Conservation (phyloP, 2,113 vertebrate genomes). For the Gadus chalcogrammus region DNA sequence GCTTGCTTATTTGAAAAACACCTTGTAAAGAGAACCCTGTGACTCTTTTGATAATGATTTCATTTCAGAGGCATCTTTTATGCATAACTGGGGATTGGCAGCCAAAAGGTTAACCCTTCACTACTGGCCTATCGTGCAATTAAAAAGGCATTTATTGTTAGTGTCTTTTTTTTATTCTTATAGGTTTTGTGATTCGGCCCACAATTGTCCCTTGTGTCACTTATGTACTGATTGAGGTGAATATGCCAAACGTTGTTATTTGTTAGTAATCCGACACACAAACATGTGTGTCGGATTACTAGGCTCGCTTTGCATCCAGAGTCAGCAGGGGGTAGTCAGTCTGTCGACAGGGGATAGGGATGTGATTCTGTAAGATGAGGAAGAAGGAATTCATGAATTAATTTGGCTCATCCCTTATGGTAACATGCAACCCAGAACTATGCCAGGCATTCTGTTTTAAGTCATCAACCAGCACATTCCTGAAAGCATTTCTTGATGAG, state of each 20-base stretch:
- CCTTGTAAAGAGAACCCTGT: constrained; percentile 75
- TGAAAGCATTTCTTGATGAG: no score
- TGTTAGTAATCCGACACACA: background rate
- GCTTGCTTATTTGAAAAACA: constrained; percentile 74
- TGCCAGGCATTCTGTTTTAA: no score
- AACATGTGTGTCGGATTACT: no score
- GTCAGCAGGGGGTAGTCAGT: no score
- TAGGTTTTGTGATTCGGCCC: constrained; percentile 17
- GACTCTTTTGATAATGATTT: constrained; percentile 75
- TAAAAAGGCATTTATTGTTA: constrained; percentile 28
- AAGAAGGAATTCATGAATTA: no score
- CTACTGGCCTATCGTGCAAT: constrained; percentile 43
- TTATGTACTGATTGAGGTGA: constrained; percentile 38
- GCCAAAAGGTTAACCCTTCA: constrained; percentile 50
- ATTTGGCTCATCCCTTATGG: no score
- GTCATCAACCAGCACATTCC: no score
- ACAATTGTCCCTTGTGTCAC: background rate
- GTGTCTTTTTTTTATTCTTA: constrained; percentile 13
- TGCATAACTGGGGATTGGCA: constrained; percentile 68
- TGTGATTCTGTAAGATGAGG: no score
- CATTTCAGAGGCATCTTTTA: constrained; percentile 68
- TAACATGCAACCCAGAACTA: no score
- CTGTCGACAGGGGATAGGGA: no score
- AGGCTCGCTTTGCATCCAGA: constrained; percentile 22
- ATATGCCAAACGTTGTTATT: constrained; percentile 20